Percentiles rank a stretch among this genome's conserved stretches.
phyloP scores from a whole-genome alignment of 2,888 invertebrate genomes.

The Polyommatus icarus region DNA sequence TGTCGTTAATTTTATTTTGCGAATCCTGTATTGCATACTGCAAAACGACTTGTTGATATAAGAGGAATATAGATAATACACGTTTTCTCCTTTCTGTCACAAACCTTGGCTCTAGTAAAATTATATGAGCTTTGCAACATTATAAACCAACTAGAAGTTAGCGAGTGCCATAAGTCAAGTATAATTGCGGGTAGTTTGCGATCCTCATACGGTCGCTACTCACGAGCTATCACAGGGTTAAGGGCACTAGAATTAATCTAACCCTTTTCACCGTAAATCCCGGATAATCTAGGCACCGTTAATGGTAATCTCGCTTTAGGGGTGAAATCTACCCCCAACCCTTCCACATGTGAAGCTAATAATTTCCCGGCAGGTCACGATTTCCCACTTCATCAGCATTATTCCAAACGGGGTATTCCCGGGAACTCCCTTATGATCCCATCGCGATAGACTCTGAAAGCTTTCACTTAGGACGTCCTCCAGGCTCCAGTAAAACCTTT shows the following conservation, averaged over 20 bases:
- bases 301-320: slow-evolving; percentile 6
- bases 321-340: background rate
- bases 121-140: background rate
- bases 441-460: background rate
- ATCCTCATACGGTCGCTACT: background rate
- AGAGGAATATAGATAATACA: too few species aligned
- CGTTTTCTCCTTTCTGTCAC: too few species aligned
- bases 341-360: slow-evolving; percentile 2
- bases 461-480: background rate
- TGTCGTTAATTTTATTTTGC: too few species aligned
- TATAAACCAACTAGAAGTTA: background rate
- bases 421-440: background rate
- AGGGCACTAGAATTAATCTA: background rate
- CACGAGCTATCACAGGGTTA: background rate
- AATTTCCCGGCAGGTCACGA: slow-evolving; percentile 15
- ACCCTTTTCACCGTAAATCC: slow-evolving; percentile 18
- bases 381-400: slow-evolving; percentile 4
- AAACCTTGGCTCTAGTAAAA: background rate
- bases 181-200: slow-evolving; percentile 10
- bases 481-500: background rate
- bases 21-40: too few species aligned
- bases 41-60: too few species aligned
- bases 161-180: background rate
- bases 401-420: background rate
- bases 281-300: slow-evolving; percentile 18